These are phyloP conservation scores for Hyles lineata DNA, from an alignment of 2,888 invertebrate species.

Conservation along the genomic window DNA sequence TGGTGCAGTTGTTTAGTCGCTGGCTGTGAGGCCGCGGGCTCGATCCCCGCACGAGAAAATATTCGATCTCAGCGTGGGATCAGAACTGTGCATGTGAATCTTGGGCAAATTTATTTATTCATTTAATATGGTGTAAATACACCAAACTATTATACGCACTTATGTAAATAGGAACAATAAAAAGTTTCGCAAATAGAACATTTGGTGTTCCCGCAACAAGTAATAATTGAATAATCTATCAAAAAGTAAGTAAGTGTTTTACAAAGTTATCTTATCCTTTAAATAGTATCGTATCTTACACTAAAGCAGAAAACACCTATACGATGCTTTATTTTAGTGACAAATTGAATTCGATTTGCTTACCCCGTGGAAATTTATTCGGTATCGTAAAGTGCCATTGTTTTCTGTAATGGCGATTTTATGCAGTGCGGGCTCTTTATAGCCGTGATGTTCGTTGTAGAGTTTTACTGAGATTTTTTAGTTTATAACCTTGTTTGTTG, in stretches of 20 bases:
- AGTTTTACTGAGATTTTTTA: neutral
- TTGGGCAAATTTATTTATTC: too few relatives aligned
- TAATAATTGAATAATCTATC: neutral
- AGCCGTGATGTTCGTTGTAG: neutral
- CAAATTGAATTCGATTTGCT: constrained; percentile 45
- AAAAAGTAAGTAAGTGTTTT: neutral
- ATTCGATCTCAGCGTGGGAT: too few relatives aligned
- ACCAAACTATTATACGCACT: too few relatives aligned
- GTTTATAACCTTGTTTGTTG: neutral
- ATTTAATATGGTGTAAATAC: too few relatives aligned
- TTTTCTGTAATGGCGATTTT: constrained; percentile 58
- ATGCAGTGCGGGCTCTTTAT: constrained; percentile 43
- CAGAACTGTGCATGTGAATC: too few relatives aligned
- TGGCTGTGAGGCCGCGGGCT: too few relatives aligned
- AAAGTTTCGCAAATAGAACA: too few relatives aligned
- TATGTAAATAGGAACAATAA: too few relatives aligned
- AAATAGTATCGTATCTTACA: neutral
- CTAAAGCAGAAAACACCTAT: constrained; percentile 8
- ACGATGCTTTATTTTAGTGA: constrained; percentile 30
- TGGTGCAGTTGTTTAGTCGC: too few relatives aligned
- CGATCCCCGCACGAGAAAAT: too few relatives aligned
- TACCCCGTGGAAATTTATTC: constrained; percentile 53
- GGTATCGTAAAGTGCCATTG: constrained; percentile 55
- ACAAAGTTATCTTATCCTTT: neutral
- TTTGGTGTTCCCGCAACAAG: too few relatives aligned